phyloP scores from a whole-genome alignment of 2,797 vertebrate genomes.

The Crocodylus rhombifer region DNA sequence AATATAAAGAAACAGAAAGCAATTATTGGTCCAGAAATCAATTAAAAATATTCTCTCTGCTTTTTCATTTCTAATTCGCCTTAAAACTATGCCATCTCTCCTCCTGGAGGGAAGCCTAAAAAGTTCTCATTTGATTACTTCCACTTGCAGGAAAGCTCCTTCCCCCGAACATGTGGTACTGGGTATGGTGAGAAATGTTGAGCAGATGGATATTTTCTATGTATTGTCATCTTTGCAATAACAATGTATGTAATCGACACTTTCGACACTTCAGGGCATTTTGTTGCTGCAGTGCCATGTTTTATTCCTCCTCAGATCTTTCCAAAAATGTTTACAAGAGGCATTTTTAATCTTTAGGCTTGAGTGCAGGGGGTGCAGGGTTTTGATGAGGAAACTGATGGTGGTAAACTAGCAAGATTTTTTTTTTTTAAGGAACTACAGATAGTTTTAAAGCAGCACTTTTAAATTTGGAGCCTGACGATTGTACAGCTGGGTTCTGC shows the following conservation, averaged over 20 bases:
- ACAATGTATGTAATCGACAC: background rate
- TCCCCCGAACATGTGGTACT: background rate
- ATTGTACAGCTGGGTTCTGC: constrained; percentile 22
- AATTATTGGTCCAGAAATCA: background rate
- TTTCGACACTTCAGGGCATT: constrained; percentile 2
- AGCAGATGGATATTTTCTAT: constrained; percentile 22
- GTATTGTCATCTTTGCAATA: background rate
- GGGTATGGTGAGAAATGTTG: constrained; percentile 3
- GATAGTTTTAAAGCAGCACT: background rate
- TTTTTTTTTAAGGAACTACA: background rate
- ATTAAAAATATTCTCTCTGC: background rate
- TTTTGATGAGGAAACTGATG: background rate
- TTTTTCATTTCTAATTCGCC: background rate
- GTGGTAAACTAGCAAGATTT: background rate
- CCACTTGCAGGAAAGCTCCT: background rate
- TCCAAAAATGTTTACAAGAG: background rate
- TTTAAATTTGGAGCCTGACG: background rate
- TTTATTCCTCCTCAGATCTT: constrained; percentile 14
- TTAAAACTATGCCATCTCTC: background rate
- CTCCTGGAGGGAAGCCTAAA: background rate
- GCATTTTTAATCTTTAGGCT: background rate
- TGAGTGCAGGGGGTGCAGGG: background rate
- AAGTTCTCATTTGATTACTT: constrained; percentile 14
- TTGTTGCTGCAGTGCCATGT: constrained; percentile 22
- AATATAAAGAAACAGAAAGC: background rate